Evolutionary conservation across 92 coral and sea anemone species (phyloP), one percentile per base, ranked within the genome.

Genomic region (Paragorgia papillata): DNA sequence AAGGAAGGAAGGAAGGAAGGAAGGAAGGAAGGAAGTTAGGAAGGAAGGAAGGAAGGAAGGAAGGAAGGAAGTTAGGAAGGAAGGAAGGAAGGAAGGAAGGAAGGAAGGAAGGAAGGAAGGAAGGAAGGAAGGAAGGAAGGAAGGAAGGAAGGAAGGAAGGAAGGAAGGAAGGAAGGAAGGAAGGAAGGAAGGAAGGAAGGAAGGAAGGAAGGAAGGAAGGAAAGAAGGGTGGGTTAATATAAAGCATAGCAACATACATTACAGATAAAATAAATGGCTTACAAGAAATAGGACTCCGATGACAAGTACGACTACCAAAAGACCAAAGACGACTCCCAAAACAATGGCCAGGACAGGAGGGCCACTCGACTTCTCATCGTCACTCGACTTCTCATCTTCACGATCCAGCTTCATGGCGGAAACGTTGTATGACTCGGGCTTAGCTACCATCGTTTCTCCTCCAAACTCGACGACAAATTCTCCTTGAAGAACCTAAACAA

Each of bases 381-480:
- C 50, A 28, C 53, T 27, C 2, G 68, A 14, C 68, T 27, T 29
- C 29, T 33, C 43, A 28, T 35, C 43, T 7, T 33, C 43, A 20
- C 75, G 73, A 4, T 80, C 29, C 24, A 25, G 18, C 70, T 80
- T 82, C 77, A 75, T 51, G 51, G 88, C 78, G 31, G 90, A 82
- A 19, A 83, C 85, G 37, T 74, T 61, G 58, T 84, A 79, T 17
- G 74, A 82, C 18, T 87, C 81, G 18, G 91, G 87, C 19, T 83
- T 88, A 25, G 89, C 89, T 8, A 87, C 84, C 43, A 90, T 61
- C 35, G 80, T 50, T 49, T 78, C 30, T 15, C 96, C 96, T 31
- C 83, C 90, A 63, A 83, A 90, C 10, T 30, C 60, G 17, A 90
- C 63, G 21, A 90, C 87, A 50, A 90, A 62, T 15, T 77, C 87